Evolutionary conservation across 2,113 vertebrate species (phyloP).

Genomic region (Mesembrinibis cayennensis): DNA sequence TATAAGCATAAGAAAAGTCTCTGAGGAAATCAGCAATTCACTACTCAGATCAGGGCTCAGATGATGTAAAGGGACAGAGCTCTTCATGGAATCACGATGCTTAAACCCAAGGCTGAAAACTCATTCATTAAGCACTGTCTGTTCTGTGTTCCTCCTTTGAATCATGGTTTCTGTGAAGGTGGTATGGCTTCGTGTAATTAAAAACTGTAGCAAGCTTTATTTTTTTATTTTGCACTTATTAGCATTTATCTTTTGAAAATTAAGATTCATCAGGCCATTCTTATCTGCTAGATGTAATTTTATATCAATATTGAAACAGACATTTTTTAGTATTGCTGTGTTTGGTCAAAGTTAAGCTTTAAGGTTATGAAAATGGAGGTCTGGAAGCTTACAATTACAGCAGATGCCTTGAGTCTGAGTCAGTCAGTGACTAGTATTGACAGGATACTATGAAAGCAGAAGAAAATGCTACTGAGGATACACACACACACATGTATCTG

Average conservation of each 20-base stretch:
- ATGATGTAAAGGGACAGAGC: not conserved
- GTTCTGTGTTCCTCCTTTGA: not conserved
- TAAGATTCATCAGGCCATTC: not conserved
- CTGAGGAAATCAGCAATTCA: not conserved
- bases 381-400: not conserved
- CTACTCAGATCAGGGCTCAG: not conserved
- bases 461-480: not conserved
- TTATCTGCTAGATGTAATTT: not conserved
- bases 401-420: not conserved
- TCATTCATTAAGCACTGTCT: not conserved
- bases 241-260: not conserved
- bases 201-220: not conserved
- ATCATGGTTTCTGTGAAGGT: not conserved
- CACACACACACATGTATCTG: not conserved
- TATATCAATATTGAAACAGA: not conserved
- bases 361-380: not conserved
- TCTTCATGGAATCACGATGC: not conserved
- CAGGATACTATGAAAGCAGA: not conserved
- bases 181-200: not conserved
- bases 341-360: not conserved
- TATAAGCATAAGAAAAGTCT: not conserved
- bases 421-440: not conserved
- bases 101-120: not conserved
- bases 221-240: not conserved
- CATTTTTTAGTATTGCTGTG: not conserved